phyloP scores from a whole-genome alignment of 2,113 vertebrate species.

The Myocastor coypus region DNA sequence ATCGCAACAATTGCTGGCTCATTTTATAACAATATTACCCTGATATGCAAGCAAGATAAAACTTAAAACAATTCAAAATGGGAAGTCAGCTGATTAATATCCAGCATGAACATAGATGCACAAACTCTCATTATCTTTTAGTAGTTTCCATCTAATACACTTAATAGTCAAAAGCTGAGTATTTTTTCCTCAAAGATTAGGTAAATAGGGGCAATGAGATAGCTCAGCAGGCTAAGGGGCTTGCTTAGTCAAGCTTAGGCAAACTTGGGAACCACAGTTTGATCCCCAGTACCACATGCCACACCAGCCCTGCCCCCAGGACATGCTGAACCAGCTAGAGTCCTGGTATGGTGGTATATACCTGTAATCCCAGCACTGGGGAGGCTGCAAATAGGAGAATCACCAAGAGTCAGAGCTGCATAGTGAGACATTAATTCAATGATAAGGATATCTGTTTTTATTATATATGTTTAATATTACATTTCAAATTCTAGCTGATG shows the following conservation, averaged over 20 bases:
- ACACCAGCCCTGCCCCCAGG: too few species aligned
- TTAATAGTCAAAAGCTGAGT: background rate
- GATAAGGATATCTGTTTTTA: background rate
- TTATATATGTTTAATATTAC: background rate
- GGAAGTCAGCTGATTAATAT: background rate
- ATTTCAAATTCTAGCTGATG: background rate
- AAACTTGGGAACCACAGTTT: too few species aligned
- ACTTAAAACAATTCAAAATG: background rate
- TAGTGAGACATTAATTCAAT: too few species aligned
- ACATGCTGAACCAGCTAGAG: too few species aligned
- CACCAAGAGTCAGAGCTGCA: too few species aligned
- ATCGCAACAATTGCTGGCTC: background rate
- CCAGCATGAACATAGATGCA: background rate
- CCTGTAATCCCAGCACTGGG: too few species aligned
- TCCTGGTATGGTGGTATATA: too few species aligned
- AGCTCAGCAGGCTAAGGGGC: too few species aligned
- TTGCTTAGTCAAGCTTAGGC: too few species aligned
- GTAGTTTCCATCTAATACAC: background rate
- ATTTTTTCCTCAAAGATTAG: background rate
- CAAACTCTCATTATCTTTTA: background rate
- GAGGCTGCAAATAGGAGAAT: too few species aligned
- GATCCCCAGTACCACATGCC: too few species aligned
- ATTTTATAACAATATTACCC: background rate
- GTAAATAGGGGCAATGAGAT: too few species aligned
- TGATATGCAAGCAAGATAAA: background rate